Base-by-base conservation (phyloP, 2,888 invertebrate genomes). In the Caenorhabditis drosophilae region DNA sequence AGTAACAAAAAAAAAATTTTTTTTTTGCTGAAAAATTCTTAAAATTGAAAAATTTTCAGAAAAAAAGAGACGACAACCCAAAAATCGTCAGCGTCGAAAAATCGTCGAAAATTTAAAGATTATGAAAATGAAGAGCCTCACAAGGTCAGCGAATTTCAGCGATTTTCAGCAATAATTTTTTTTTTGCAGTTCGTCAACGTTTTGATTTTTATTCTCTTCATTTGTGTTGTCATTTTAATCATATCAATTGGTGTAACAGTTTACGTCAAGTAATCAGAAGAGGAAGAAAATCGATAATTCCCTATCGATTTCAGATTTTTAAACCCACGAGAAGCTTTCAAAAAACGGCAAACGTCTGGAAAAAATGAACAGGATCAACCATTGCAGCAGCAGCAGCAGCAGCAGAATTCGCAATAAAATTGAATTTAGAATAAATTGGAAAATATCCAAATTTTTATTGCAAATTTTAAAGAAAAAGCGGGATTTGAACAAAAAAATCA, bases 161-260 rank as follows among this genome's bases (percentile, higher is more conserved):
- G 12, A 15, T 12, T 12, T 36, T 36, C n/a, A 44, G 22, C 26
- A 1, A 1, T 44, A 18, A 15, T 44, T 6, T 20, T 35, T 31
- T 40, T 51, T 52, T 54, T 46, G 15, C 49, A 47, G 38, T 60
- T 72, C 20, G 62, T 72, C 27, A 72, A 69, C 27, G 64, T 64
- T 15, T 61, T 72, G 50, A 67, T 72, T 9, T 69, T 72, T 56
- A 48, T 69, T 15, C 57, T 72, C 12, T 69, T 72, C 45, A 31
- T 69, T 9, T 66, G 66, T 25, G 64, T 72, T 4, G 61, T 72
- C 35, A 52, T 67, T 20, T 57, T 72, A 12, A 60, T 69, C 9
- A 59, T 69, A 12, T 62, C 72, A 1, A 66, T 72, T 16, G 72
- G 63, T 34, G 58, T 69, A 45, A 72, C 67, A 2, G 57, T 72